A percentile compares a stretch with the other conserved stretches of the same genome.
Conservation (phyloP, 2,113 vertebrate species). For the Rhizomys pruinosus region DNA sequence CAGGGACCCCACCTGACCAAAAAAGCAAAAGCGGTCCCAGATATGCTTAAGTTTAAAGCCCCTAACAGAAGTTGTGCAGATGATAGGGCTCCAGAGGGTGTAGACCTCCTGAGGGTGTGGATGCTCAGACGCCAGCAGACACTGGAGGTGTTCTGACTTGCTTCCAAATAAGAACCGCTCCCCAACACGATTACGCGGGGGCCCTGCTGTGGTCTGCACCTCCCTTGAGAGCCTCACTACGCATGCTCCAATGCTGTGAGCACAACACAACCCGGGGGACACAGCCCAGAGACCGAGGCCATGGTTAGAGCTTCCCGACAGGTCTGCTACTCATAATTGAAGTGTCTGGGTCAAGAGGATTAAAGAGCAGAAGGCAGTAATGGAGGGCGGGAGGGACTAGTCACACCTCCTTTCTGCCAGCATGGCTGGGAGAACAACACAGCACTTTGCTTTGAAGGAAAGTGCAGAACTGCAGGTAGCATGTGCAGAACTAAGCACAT, state of each 20-base stretch:
- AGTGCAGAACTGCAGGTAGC: neutral
- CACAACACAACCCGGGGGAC: neutral
- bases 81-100: neutral
- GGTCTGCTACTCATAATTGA: conserved; percentile 60
- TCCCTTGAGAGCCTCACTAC: neutral
- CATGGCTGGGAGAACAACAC: neutral
- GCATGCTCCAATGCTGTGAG: neutral
- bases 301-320: neutral
- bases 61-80: neutral
- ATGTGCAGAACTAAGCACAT: neutral
- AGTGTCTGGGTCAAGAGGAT: conserved; percentile 69
- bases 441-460: neutral
- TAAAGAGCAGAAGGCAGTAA: neutral
- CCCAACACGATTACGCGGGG: neutral
- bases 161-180: neutral
- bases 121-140: neutral
- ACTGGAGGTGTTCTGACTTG: neutral
- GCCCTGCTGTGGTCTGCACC: neutral
- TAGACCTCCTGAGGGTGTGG: neutral
- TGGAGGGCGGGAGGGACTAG: neutral
- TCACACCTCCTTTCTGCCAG: neutral
- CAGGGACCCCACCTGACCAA: neutral
- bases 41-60: neutral
- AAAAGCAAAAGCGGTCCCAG: neutral
- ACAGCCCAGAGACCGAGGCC: fast-evolving